Evolutionary conservation across 2,888 invertebrate species (phyloP).

Genomic region (Malthinus seriepunctatus): DNA sequence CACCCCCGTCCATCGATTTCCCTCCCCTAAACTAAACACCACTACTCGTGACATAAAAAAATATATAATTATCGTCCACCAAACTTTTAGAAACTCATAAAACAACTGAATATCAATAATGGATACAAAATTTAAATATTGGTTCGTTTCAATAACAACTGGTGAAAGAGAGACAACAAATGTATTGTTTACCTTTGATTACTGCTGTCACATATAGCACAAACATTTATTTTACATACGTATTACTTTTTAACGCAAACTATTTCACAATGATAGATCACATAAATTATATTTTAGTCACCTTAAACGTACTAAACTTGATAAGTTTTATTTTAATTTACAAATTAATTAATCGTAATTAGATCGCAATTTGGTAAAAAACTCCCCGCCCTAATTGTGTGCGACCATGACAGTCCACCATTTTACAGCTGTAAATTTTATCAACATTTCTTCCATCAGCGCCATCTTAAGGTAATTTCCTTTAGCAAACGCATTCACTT

Average conservation of each 20-base stretch:
- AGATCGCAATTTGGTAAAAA: constrained; percentile 43
- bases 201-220: constrained; percentile 42
- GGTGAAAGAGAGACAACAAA: constrained; percentile 43
- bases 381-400: constrained; percentile 56
- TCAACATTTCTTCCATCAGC: constrained; percentile 11
- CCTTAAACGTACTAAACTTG: constrained; percentile 20
- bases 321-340: constrained; percentile 26
- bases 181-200: constrained; percentile 54
- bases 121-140: not conserved
- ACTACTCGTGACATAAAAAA: constrained; percentile 23
- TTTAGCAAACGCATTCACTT: not conserved
- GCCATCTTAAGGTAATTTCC: constrained; percentile 20
- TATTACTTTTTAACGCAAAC: constrained; percentile 12
- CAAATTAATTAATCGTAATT: constrained; percentile 36
- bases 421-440: constrained; percentile 46
- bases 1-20: constrained; percentile 44
- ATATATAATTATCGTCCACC: constrained; percentile 13
- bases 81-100: no score
- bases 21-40: constrained; percentile 36
- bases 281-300: constrained; percentile 21
- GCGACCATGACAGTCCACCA: constrained; percentile 53
- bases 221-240: constrained; percentile 25
- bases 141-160: constrained; percentile 11
- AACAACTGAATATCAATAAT: no score
- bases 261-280: constrained; percentile 12